phyloP scores from a whole-genome alignment of 2,113 vertebrate genomes.

The Erinaceus europaeus region DNA sequence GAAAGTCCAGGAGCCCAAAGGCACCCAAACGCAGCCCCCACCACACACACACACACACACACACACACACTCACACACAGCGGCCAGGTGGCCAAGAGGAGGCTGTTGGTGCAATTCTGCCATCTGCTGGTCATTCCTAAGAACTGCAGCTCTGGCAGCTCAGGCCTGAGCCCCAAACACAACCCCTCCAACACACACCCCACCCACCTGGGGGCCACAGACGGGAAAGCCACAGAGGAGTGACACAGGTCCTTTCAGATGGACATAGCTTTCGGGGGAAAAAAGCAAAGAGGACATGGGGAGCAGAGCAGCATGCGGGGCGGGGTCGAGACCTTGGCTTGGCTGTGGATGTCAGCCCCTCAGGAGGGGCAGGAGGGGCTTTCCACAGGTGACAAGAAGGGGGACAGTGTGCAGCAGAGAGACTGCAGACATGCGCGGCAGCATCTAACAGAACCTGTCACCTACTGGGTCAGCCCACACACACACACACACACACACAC shows the following conservation, averaged over 20 bases:
- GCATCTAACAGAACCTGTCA: rapidly evolving
- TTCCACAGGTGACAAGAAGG: not conserved
- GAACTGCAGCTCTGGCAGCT: not conserved
- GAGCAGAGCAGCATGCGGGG: not conserved
- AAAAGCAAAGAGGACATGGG: not conserved
- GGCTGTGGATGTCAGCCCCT: too few relatives aligned
- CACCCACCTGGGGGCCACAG: not conserved
- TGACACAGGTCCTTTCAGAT: not conserved
- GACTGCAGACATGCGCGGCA: not conserved
- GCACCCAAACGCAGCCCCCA: not conserved
- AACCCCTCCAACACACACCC: not conserved
- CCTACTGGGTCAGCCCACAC: not conserved
- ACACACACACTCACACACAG: rapidly evolving
- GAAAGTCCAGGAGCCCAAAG: not conserved
- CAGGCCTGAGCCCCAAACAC: rapidly evolving
- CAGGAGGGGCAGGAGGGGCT: not conserved
- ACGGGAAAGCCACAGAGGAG: not conserved
- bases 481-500: too few relatives aligned
- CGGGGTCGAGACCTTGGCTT: too few relatives aligned
- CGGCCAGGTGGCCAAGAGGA: not conserved
- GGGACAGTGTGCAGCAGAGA: not conserved
- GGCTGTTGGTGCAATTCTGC: constrained; percentile 46
- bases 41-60: too few relatives aligned
- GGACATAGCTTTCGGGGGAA: not conserved
- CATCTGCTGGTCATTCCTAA: constrained; percentile 61